These are phyloP conservation scores for Bimastos eiseni DNA, from an alignment of 2,888 invertebrate genomes.

Conservation along the genomic window DNA sequence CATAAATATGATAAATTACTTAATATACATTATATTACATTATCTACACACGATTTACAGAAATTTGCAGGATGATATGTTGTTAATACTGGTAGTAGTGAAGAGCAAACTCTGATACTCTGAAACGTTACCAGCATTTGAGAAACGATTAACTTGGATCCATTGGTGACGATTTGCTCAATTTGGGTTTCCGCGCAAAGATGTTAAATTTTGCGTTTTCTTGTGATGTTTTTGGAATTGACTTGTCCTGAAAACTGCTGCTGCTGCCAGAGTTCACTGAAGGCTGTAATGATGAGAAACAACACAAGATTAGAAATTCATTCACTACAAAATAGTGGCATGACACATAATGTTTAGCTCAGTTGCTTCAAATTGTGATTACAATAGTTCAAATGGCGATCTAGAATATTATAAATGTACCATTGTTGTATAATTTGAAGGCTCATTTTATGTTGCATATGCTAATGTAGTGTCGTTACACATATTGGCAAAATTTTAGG, in stretches of 20 bases:
- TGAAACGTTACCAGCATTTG: too few relatives aligned
- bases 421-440: too few relatives aligned
- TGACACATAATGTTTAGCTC: neutral
- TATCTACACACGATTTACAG: neutral
- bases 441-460: too few relatives aligned
- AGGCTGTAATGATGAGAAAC: neutral
- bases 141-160: neutral
- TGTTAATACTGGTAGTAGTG: neutral
- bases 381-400: too few relatives aligned
- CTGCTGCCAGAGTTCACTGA: neutral
- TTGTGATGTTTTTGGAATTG: neutral
- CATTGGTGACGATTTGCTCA: neutral
- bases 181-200: neutral
- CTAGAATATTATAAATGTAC: too few relatives aligned
- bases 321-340: neutral
- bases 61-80: slow-evolving; percentile 22
- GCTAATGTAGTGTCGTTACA: too few relatives aligned
- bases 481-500: too few relatives aligned
- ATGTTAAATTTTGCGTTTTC: slow-evolving; percentile 17
- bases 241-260: slow-evolving; percentile 24
- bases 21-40: neutral
- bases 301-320: neutral
- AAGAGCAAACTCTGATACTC: too few relatives aligned
- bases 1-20: slow-evolving; percentile 23
- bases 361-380: neutral